phyloP scores from a whole-genome alignment of 1,140 invertebrate genomes.

The Meloidogyne chitwoodi region DNA sequence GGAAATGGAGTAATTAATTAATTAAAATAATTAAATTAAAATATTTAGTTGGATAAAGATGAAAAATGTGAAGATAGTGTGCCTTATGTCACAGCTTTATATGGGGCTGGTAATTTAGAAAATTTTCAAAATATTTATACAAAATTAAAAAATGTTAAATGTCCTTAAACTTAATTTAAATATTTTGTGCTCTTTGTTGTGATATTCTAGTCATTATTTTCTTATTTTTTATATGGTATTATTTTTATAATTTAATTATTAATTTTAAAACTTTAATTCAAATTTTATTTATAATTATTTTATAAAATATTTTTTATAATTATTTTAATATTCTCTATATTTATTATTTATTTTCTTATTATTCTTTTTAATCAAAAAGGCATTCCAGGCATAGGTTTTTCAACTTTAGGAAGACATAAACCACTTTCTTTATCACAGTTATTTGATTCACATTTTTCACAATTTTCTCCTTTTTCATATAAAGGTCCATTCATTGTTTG shows the following conservation, averaged over 20 bases:
- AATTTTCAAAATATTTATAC: conserved; percentile 7
- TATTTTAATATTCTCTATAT: not conserved
- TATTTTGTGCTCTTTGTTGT: not conserved
- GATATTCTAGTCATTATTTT: not conserved
- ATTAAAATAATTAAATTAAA: not conserved
- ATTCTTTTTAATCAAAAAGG: not conserved
- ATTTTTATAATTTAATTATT: not conserved
- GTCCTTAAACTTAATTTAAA: not conserved
- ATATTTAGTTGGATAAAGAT: not conserved
- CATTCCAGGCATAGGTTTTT: not conserved
- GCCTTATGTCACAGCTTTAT: conserved; percentile 3
- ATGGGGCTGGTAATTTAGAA: not conserved
- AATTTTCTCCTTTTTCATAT: not conserved
- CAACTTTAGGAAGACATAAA: not conserved
- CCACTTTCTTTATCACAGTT: not conserved
- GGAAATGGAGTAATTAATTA: not conserved
- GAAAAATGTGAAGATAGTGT: conserved; percentile 9
- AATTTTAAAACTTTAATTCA: no score
- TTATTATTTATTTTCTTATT: not conserved
- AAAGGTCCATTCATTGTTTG: not conserved
- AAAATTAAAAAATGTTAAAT: conserved; percentile 4
- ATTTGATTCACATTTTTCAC: not conserved
- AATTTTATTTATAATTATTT: no score
- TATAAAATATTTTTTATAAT: no score
- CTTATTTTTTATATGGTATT: not conserved